phyloP scores from a whole-genome alignment of 2,888 invertebrate species.

The Holacanthella duospinosa region DNA sequence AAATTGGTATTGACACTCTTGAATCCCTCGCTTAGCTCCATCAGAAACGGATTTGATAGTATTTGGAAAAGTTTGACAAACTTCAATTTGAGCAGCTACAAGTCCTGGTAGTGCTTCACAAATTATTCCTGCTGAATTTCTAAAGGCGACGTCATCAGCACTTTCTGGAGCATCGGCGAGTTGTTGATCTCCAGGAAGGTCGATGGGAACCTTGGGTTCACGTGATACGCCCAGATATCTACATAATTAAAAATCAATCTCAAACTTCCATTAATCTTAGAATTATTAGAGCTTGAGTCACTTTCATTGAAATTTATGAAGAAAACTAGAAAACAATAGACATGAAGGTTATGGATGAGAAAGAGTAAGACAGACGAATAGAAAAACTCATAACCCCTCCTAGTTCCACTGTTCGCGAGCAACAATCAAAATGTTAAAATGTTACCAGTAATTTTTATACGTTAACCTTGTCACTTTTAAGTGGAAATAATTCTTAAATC shows the following conservation, averaged over 20 bases:
- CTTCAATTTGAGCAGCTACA: constrained; percentile 36
- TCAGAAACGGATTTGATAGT: constrained; percentile 47
- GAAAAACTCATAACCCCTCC: too few species aligned
- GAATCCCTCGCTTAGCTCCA: constrained; percentile 48
- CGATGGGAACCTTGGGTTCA: constrained; percentile 25
- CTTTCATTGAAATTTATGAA: not conserved
- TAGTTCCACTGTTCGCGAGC: too few species aligned
- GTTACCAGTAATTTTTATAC: too few species aligned
- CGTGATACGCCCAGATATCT: constrained; percentile 36
- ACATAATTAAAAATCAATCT: constrained; percentile 8
- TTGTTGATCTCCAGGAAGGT: constrained; percentile 27
- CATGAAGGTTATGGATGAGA: too few species aligned
- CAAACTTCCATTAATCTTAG: not conserved
- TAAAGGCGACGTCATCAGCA: constrained; percentile 29
- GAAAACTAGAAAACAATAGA: too few species aligned
- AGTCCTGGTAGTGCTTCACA: constrained; percentile 35
- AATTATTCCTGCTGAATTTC: constrained; percentile 28
- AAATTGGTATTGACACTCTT: constrained; percentile 50
- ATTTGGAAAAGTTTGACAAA: constrained; percentile 46
- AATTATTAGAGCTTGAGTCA: not conserved
- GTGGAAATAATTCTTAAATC: too few species aligned
- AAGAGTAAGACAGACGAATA: too few species aligned
- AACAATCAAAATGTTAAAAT: too few species aligned
- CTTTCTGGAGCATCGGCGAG: constrained; percentile 36
- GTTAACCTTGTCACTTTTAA: too few species aligned